These are phyloP conservation scores for Todiramphus chloris DNA, from an alignment of 2,113 vertebrate species.

Conservation along the genomic window DNA sequence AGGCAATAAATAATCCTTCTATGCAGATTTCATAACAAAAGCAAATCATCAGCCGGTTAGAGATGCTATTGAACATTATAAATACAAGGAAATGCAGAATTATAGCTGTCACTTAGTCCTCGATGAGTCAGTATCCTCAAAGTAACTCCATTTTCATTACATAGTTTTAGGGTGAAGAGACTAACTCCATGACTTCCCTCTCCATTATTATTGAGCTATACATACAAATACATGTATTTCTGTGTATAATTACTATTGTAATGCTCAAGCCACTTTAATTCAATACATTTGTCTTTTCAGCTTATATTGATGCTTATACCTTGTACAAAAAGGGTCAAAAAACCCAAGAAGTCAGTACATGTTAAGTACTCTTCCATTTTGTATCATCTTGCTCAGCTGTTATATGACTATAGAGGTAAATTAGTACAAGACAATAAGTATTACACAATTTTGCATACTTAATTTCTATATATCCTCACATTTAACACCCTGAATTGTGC, in stretches of 20 bases:
- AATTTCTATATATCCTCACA: not conserved
- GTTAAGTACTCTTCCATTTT: not conserved
- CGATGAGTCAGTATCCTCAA: not conserved
- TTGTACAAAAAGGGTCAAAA: not conserved
- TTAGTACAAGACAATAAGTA: not conserved
- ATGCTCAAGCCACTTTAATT: not conserved
- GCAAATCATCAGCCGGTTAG: not conserved
- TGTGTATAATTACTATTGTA: not conserved
- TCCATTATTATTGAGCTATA: not conserved
- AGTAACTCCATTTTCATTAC: not conserved
- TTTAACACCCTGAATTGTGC: not conserved
- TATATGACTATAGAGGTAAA: not conserved
- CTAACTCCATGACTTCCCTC: not conserved
- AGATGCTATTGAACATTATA: not conserved
- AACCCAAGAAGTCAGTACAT: not conserved
- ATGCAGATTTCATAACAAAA: not conserved
- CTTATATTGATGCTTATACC: not conserved
- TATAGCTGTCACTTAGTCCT: not conserved
- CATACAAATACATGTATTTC: rapidly evolving
- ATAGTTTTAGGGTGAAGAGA: not conserved
- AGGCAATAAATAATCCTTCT: not conserved
- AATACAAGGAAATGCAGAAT: not conserved
- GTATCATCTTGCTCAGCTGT: not conserved
- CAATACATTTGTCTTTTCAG: not conserved
- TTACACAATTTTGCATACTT: not conserved